A percentile compares a stretch with the other conserved stretches of the same genome.
Evolutionary conservation across 2,888 invertebrate genomes (phyloP).

Genomic region (Sphecodes monilicornis): DNA sequence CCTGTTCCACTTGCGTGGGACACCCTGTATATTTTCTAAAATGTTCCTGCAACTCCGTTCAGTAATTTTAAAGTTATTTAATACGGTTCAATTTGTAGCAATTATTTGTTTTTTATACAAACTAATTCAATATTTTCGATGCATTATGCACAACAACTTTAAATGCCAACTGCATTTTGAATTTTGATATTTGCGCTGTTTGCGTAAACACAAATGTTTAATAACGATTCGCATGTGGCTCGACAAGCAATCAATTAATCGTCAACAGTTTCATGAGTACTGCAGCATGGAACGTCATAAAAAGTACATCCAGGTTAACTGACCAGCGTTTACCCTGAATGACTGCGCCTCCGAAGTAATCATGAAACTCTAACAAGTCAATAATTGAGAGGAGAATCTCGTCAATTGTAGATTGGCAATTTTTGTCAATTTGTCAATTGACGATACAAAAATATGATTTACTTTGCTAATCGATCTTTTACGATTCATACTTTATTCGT

Average conservation of each 20-base stretch:
- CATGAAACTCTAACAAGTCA: not conserved
- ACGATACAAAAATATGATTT: not conserved
- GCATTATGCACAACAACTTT: not conserved
- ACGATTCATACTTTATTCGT: not conserved
- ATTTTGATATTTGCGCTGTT: not conserved
- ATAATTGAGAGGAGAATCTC: not conserved
- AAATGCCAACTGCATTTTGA: not conserved
- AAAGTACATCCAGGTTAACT: conserved; percentile 3
- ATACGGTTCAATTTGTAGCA: not conserved
- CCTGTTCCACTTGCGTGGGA: too few species aligned
- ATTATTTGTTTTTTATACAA: not conserved
- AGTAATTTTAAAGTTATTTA: not conserved
- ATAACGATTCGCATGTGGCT: conserved; percentile 15
- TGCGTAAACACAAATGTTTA: not conserved
- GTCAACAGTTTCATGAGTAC: conserved; percentile 25
- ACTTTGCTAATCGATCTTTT: not conserved
- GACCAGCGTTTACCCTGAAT: not conserved
- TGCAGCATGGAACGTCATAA: not conserved
- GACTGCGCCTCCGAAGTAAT: not conserved
- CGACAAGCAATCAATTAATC: conserved; percentile 30
- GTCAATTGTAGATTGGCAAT: not conserved
- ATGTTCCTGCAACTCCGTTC: not conserved
- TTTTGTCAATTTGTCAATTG: not conserved
- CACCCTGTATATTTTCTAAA: too few species aligned
- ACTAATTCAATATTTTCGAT: not conserved